Base-by-base conservation (phyloP, 2,888 invertebrate genomes). In the Eupithecia vulgata region DNA sequence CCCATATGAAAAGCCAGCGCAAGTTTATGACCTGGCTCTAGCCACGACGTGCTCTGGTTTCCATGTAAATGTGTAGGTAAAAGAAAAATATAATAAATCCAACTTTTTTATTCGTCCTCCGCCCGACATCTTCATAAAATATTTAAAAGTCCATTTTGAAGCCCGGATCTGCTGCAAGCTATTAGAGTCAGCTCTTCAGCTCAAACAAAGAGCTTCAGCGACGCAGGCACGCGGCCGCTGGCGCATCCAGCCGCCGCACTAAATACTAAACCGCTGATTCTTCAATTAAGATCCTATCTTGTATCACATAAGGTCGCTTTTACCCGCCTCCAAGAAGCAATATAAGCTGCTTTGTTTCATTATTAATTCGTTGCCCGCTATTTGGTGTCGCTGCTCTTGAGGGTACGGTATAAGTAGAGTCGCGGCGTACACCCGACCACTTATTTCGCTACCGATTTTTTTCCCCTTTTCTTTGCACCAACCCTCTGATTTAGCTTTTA, bases 111-210 rank as follows among this genome's bases (percentile, higher is more conserved):
- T 85, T 81, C 87, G 78, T 83, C 72, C 79, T 83, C 81, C 84
- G 81, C 83, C 81, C 82, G 84, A 83, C 84, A 87, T 88, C 88
- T 87, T 89, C 89, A 89, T 92, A 90, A 90, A 93, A 93, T 92
- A 92, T 93, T 93, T 90, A 92, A 91, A 91, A 91, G 90, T 91
- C 86, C 90, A 93, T 92, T 93, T 93, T 93, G 90, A 92, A 92
- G 89, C 91, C 84, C 84, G 86, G 90, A 92, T 92, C 88, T 89
- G 91, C 90, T 92, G 92, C 91, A 91, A 92, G 93, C 93, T 94
- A 93, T 94, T 94, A 93, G 90, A 93, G 91, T 90, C 92, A 92
- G 90, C 93, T 90, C 92, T 93, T 92, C 91, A 93, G 87, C 85
- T 90, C 90, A 92, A 94, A 93, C 93, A 93, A 93, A 93, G 92